A percentile compares a stretch with the other conserved stretches of the same genome.
Conservation (phyloP, 2,888 invertebrate species). For the Eutolmus rufibarbis region DNA sequence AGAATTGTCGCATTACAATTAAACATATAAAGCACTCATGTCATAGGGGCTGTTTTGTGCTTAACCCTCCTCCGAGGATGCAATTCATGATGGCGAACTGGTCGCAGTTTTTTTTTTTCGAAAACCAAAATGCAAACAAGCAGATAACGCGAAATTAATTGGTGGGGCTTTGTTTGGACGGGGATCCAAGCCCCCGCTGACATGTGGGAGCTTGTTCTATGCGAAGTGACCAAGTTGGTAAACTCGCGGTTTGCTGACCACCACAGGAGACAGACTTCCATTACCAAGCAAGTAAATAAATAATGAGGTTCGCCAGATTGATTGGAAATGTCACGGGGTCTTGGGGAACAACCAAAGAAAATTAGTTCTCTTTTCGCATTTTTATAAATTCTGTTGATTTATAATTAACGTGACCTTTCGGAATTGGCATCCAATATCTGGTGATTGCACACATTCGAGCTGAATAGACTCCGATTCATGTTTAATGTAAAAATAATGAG, state of each 20-base stretch:
- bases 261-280: background rate
- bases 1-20: background rate
- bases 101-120: background rate
- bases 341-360: background rate
- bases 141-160: background rate
- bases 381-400: background rate
- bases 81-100: background rate
- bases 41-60: background rate
- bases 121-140: background rate
- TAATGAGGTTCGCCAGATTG: background rate
- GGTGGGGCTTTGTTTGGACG: background rate
- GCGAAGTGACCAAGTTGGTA: background rate
- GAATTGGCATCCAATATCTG: background rate
- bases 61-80: background rate
- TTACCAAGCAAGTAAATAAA: background rate
- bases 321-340: constrained; percentile 23
- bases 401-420: background rate
- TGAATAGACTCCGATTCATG: background rate
- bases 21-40: background rate
- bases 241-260: background rate
- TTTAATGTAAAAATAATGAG: background rate
- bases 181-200: background rate
- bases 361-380: background rate
- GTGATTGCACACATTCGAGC: background rate
- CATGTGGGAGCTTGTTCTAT: background rate